Conservation (phyloP, 2,113 vertebrate genomes). For the Scolopax mira region DNA sequence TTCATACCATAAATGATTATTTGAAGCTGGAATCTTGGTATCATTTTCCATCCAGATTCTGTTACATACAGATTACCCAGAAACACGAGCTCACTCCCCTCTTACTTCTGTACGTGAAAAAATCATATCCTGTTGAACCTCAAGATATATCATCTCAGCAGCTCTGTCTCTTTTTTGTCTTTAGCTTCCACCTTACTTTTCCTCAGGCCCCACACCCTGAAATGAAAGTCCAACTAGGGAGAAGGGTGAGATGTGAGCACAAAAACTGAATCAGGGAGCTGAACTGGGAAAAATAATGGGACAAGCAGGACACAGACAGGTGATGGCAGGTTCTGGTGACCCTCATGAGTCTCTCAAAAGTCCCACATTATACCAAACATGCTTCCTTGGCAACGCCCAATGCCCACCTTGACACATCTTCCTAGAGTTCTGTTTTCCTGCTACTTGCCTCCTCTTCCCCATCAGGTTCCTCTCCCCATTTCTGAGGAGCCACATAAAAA, state of each 20-base stretch:
- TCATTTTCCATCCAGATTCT: background rate
- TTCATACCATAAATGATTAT: background rate
- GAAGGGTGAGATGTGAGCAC: background rate
- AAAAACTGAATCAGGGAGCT: background rate
- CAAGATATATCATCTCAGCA: background rate
- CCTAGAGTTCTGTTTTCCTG: background rate
- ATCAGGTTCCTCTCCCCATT: background rate
- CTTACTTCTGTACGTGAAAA: background rate
- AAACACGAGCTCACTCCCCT: fast-evolving
- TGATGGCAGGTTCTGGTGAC: background rate
- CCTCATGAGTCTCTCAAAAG: background rate
- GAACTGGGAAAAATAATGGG: background rate
- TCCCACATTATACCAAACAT: fast-evolving
- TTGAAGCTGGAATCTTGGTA: background rate
- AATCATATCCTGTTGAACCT: background rate
- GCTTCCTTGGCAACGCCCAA: background rate
- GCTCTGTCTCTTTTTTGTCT: background rate
- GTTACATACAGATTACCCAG: background rate
- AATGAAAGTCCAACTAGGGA: background rate
- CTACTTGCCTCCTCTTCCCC: background rate
- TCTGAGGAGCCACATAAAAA: background rate
- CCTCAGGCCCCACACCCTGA: background rate
- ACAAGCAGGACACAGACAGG: background rate
- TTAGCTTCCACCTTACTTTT: background rate
- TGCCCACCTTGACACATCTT: background rate